These are phyloP conservation scores for Galago senegalensis DNA, from an alignment of 2,797 vertebrate genomes.

Conservation along the genomic window DNA sequence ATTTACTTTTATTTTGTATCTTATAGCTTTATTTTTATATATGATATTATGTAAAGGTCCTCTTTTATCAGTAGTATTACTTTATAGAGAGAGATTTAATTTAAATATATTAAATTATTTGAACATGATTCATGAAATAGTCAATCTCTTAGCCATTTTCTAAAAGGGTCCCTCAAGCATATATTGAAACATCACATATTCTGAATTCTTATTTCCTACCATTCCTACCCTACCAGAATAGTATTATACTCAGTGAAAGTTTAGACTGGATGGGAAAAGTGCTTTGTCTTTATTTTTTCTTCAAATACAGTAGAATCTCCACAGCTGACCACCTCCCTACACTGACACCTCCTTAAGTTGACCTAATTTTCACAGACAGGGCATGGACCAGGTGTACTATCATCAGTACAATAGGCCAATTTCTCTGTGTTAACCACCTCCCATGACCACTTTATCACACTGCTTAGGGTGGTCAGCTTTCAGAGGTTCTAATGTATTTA, in stretches of 20 bases:
- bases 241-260: background rate
- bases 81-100: background rate
- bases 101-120: background rate
- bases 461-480: no score
- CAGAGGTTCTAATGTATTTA: background rate
- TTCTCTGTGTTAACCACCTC: no score
- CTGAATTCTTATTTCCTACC: background rate
- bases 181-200: background rate
- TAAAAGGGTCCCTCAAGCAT: background rate
- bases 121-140: background rate
- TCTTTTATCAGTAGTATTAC: background rate
- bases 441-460: no score
- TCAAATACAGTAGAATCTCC: background rate
- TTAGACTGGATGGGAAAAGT: background rate
- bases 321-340: no score
- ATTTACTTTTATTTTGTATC: background rate
- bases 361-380: no score
- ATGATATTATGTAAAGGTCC: background rate
- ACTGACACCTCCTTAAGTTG: no score
- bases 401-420: no score
- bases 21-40: background rate
- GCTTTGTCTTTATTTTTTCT: background rate
- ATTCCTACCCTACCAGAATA: background rate
- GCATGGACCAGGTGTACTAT: no score
- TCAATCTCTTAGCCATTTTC: background rate